Conservation (phyloP, 2,113 vertebrate genomes). For the Promerops cafer region DNA sequence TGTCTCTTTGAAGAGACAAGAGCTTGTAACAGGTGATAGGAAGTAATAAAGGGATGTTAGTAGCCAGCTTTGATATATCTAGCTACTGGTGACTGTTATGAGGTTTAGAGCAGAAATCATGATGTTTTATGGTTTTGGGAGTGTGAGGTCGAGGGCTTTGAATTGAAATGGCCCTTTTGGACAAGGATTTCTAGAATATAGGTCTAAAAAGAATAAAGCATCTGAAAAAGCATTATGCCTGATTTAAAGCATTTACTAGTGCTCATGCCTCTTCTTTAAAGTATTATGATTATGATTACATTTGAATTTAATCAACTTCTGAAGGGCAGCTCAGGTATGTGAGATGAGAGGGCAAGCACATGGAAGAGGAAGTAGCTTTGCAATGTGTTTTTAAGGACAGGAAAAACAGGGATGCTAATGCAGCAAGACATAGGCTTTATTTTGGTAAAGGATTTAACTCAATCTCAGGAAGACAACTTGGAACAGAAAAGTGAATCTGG, state of each 20-base stretch:
- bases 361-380: not conserved
- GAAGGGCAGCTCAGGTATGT: not conserved
- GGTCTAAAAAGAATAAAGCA: not conserved
- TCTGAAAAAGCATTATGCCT: not conserved
- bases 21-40: not conserved
- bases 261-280: not conserved
- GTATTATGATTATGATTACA: not conserved
- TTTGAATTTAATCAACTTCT: not conserved
- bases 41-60: not conserved
- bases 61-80: not conserved
- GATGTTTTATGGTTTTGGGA: not conserved
- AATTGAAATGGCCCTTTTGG: not conserved
- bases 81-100: not conserved
- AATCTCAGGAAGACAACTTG: not conserved
- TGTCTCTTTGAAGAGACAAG: not conserved
- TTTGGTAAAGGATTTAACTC: not conserved
- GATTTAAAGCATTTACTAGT: not conserved
- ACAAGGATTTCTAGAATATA: not conserved
- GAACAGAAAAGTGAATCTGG: not conserved
- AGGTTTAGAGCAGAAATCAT: not conserved
- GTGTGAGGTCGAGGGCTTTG: not conserved
- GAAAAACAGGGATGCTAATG: not conserved
- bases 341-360: not conserved
- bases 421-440: not conserved
- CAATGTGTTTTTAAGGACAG: not conserved